Conservation (phyloP, 2,113 vertebrate genomes). For the Chloebia gouldiae region DNA sequence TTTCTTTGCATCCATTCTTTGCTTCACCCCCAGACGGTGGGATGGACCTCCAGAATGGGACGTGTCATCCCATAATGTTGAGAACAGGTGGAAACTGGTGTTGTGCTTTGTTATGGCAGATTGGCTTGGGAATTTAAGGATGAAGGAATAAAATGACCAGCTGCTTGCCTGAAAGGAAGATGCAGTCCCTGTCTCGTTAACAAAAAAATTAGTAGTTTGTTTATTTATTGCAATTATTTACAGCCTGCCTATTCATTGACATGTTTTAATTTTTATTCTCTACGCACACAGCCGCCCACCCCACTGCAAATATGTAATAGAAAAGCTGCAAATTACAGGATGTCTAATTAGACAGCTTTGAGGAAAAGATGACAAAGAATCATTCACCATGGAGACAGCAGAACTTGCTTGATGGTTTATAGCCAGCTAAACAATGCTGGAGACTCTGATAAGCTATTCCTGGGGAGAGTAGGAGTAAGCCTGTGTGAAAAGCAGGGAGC, state of each 20-base stretch:
- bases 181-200: not conserved
- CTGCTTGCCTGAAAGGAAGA: not conserved
- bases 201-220: not conserved
- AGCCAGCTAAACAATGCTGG: constrained; percentile 65
- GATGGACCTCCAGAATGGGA: not conserved
- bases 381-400: constrained; percentile 71
- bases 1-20: not conserved
- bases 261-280: constrained; percentile 49
- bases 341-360: constrained; percentile 73
- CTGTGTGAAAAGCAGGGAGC: not conserved
- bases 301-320: constrained; percentile 15
- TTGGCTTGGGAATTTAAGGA: not conserved
- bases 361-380: constrained; percentile 72
- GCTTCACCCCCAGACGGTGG: not conserved
- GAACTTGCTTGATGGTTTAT: constrained; percentile 63
- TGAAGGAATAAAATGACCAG: not conserved
- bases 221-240: constrained; percentile 53
- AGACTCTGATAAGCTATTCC: constrained; percentile 58
- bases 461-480: constrained; percentile 40
- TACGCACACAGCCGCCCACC: not conserved
- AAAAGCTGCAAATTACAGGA: constrained; percentile 70
- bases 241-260: constrained; percentile 50
- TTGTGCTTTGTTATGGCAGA: not conserved
- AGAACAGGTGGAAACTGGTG: not conserved
- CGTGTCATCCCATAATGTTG: not conserved